phyloP scores from a whole-genome alignment of 2,113 vertebrate genomes.

The Australoheros scitulus region DNA sequence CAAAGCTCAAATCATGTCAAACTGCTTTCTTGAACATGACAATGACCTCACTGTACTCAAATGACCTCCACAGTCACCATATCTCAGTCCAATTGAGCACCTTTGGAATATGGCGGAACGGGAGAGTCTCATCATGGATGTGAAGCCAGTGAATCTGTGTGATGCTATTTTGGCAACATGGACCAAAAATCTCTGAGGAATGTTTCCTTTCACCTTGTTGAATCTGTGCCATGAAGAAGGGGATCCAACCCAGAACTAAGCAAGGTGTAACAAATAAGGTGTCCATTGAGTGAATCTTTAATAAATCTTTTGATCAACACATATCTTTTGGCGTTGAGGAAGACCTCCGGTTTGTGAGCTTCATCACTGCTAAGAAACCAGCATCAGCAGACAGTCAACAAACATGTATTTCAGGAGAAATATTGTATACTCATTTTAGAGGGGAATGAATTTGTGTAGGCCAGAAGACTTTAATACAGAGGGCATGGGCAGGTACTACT shows the following conservation, averaged over 20 bases:
- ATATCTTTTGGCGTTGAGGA: not conserved
- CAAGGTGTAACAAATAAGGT: too few species aligned
- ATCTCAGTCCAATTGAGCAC: not conserved
- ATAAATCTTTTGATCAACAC: not conserved
- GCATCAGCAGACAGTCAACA: not conserved
- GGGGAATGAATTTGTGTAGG: not conserved
- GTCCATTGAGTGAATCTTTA: too few species aligned
- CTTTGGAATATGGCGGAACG: not conserved
- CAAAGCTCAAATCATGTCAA: constrained; percentile 2
- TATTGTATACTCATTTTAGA: not conserved
- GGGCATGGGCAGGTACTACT: not conserved
- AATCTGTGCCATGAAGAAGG: not conserved
- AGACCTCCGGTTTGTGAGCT: not conserved
- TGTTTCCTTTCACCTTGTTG: not conserved
- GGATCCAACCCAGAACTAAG: not conserved
- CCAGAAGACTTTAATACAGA: not conserved
- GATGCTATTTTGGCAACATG: not conserved
- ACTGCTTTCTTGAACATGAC: not conserved
- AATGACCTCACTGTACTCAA: not conserved
- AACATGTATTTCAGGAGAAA: not conserved
- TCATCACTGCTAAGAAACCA: not conserved
- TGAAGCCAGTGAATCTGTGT: not conserved
- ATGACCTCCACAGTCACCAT: not conserved
- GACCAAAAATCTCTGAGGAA: not conserved
- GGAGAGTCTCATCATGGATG: not conserved